Evolutionary conservation across 1,140 invertebrate genomes (phyloP).

Genomic region (Bombus haemorrhoidalis): DNA sequence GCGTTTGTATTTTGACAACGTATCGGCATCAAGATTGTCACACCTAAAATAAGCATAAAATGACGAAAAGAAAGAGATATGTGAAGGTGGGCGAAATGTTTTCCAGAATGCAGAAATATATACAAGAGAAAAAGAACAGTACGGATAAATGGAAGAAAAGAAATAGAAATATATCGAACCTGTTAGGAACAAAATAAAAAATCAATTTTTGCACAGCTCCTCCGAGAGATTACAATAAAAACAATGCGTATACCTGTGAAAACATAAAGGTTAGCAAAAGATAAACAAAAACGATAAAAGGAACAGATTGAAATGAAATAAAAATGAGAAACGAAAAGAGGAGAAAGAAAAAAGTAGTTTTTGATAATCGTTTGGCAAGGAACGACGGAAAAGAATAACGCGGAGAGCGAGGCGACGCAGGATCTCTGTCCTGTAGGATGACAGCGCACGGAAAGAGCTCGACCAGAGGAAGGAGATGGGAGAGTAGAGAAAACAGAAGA

Average conservation of each 20-base stretch:
- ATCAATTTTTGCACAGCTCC: neutral
- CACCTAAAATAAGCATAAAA: neutral
- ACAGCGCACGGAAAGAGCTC: conserved; percentile 53
- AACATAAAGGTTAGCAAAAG: neutral
- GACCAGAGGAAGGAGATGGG: conserved; percentile 52
- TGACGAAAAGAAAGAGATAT: neutral
- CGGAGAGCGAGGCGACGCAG: conserved; percentile 44
- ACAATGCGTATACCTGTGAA: neutral
- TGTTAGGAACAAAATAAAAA: neutral
- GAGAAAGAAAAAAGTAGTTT: neutral
- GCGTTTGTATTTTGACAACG: neutral
- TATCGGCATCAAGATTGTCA: neutral
- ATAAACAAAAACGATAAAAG: neutral
- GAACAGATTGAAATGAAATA: neutral
- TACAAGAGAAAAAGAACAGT: too few relatives aligned
- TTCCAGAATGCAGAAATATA: neutral
- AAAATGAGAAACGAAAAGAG: neutral
- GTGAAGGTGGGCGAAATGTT: neutral
- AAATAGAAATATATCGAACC: neutral
- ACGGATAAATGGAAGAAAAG: too few relatives aligned
- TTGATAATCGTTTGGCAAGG: conserved; percentile 11
- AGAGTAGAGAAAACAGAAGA: conserved; percentile 56
- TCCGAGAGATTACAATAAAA: neutral
- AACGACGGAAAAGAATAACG: neutral
- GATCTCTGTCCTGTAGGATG: conserved; percentile 73